Conservation (phyloP, 1,140 invertebrate species). For the Dinoponera quadriceps region DNA sequence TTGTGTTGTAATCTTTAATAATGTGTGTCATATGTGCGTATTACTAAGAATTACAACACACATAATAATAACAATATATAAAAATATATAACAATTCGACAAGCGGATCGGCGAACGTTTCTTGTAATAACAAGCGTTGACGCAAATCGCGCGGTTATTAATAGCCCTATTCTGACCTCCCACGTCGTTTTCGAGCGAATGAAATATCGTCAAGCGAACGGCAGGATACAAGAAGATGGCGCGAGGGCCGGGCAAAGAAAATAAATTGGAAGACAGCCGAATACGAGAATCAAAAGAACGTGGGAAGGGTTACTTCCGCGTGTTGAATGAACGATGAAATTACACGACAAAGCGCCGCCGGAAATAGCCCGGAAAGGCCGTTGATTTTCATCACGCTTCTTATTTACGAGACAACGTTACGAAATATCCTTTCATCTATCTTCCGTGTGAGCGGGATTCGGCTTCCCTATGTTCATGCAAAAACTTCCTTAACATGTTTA, state of each 20-base stretch:
- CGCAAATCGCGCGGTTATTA: conserved; percentile 24
- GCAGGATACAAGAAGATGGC: conserved; percentile 32
- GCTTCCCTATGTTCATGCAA: neutral
- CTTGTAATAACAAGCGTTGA: neutral
- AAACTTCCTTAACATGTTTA: neutral
- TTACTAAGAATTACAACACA: too few relatives aligned
- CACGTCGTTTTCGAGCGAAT: conserved; percentile 11
- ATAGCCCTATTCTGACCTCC: conserved; percentile 14
- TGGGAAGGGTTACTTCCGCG: neutral
- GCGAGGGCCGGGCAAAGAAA: conserved; percentile 21
- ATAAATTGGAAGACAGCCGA: conserved; percentile 21
- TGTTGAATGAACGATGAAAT: conserved; percentile 21
- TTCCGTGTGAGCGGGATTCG: neutral
- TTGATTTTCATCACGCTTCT: neutral
- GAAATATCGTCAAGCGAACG: conserved; percentile 7
- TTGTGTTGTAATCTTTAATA: too few relatives aligned
- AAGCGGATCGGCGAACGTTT: neutral
- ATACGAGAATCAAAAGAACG: neutral
- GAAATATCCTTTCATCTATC: neutral
- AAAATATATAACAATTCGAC: neutral
- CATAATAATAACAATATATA: too few relatives aligned
- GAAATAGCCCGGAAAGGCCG: neutral
- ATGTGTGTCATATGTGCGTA: too few relatives aligned
- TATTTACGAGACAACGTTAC: neutral
- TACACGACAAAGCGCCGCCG: neutral